Evolutionary conservation across 2,113 vertebrate species (phyloP), one percentile per base, ranked within the genome.

Genomic region (Ovis aries): DNA sequence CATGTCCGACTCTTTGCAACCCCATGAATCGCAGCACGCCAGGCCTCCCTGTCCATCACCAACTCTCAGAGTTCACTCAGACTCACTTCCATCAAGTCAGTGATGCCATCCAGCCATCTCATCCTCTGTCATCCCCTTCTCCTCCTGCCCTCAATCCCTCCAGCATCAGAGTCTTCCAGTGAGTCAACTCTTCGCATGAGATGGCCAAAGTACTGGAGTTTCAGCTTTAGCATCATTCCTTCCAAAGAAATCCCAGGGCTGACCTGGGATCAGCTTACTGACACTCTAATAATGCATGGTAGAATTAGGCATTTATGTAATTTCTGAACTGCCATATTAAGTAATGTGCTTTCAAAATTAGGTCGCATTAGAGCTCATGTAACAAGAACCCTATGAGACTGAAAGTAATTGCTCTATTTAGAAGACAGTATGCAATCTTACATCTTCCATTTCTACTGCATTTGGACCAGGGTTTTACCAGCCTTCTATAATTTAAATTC

Each of bases 401-500:
- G 14, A 90, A 90, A 53, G 40, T 84, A 91, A 91, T 84, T 86
- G 14, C 17, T 95, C 53, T 82, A 62, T 89, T 97, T 90, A 95
- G 67, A 95, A 95, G 55, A 29, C 12, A 7, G 25, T 62, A 95
- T 36, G 17, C 60, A 78, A 10, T 89, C 93, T 95, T 67, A 25
- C 3, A n/a, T 94, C 52, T 96, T 91, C 78, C 11, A 81, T 81
- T 88, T n/a, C 6, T 64, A 27, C 40, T 95, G 60, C 36, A 84
- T 89, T 64, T 81, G 8, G 40, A 85, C n/a, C 25, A 45, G 40
- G 67, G 23, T 62, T 96, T 16, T 52, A 82, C 19, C 19, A 96
- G 78, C 36, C 48, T 89, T 2, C 23, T 95, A 29, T 71, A 94
- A 96, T 97, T 96, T 97, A 93, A 86, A 93, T 31, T 12, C 71